phyloP scores from a whole-genome alignment of 2,888 invertebrate genomes.

The Cordilura impudica region DNA sequence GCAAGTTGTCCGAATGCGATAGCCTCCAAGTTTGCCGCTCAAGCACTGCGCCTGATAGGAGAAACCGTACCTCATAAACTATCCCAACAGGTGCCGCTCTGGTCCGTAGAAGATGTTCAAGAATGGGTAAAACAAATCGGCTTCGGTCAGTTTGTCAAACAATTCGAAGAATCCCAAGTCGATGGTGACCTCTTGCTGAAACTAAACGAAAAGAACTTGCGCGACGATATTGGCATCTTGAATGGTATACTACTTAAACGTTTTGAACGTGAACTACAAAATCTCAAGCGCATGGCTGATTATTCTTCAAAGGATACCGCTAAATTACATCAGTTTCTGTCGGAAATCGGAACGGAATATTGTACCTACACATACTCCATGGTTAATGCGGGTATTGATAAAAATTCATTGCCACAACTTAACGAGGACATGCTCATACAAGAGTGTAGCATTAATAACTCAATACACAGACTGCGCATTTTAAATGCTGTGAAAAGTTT shows the following conservation, averaged over 20 bases:
- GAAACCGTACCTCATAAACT: slow-evolving; percentile 98
- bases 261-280: slow-evolving; percentile 94
- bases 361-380: slow-evolving; percentile 98
- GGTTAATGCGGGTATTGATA: slow-evolving; percentile 96
- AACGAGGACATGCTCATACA: slow-evolving; percentile 93
- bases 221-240: slow-evolving; percentile 93
- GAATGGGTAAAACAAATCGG: slow-evolving; percentile 99
- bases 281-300: slow-evolving; percentile 96
- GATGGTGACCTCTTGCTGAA: slow-evolving; percentile 97
- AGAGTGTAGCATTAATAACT: slow-evolving; percentile 95
- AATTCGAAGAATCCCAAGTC: slow-evolving; percentile 94
- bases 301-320: slow-evolving; percentile 96
- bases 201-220: slow-evolving; percentile 93
- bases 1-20: slow-evolving; percentile 99
- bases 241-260: slow-evolving; percentile 96
- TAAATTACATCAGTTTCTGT: slow-evolving; percentile 92
- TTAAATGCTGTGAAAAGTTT: slow-evolving; percentile 87
- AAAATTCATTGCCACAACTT: slow-evolving; percentile 89
- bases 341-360: slow-evolving; percentile 91
- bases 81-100: slow-evolving; percentile 98
- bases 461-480: slow-evolving; percentile 95
- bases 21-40: slow-evolving; percentile 97
- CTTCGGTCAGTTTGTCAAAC: slow-evolving; percentile 88
- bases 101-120: slow-evolving; percentile 97
- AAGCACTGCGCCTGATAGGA: slow-evolving; percentile 93